Conservation (phyloP, 2,888 invertebrate genomes). For the Merodon equestris region DNA sequence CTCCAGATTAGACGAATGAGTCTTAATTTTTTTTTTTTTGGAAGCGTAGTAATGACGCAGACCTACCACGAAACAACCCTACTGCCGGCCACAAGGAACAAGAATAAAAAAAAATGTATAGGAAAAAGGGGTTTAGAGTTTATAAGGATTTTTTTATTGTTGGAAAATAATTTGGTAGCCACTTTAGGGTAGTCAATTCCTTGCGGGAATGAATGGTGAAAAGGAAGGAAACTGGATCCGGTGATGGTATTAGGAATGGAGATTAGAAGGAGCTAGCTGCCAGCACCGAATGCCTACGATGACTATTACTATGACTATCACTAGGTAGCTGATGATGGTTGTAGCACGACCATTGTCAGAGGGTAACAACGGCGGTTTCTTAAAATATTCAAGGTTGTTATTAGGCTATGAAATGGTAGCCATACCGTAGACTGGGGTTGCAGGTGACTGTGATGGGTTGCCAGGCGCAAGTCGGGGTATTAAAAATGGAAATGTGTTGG, state of each 20-base stretch:
- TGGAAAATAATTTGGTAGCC: conserved; percentile 58
- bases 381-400: conserved; percentile 67
- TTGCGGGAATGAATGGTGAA: background rate
- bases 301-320: conserved; percentile 3
- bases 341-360: background rate
- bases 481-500: conserved; percentile 61
- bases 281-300: conserved; percentile 13
- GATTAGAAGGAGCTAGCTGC: conserved; percentile 40
- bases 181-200: conserved; percentile 34
- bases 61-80: background rate
- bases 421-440: background rate
- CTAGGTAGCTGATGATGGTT: too few relatives aligned
- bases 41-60: background rate
- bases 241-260: conserved; percentile 33
- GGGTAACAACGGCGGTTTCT: conserved; percentile 11
- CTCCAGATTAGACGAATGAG: conserved; percentile 33
- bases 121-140: conserved; percentile 59
- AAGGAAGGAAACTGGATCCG: background rate
- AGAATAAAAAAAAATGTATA: conserved; percentile 27
- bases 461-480: conserved; percentile 50
- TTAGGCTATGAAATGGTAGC: conserved; percentile 54
- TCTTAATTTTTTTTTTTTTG: conserved; percentile 20
- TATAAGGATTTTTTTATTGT: conserved; percentile 56
- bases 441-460: conserved; percentile 15
- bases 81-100: background rate